Evolutionary conservation across 2,113 vertebrate species (phyloP).

Genomic region (Channa argus): DNA sequence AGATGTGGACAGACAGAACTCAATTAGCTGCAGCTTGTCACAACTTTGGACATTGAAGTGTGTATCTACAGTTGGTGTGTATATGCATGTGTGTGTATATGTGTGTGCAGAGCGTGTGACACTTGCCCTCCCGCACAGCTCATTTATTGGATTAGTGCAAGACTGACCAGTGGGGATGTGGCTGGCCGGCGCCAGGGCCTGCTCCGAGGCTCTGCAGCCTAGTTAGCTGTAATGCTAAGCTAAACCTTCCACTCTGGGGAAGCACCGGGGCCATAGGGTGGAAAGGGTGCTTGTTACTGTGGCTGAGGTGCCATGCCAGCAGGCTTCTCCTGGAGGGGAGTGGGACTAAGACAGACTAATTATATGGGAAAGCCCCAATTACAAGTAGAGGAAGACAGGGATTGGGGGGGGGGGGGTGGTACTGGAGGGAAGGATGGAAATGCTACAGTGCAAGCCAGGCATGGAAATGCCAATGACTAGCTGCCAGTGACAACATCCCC

Average conservation of each 20-base stretch:
- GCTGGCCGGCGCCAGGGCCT: slow-evolving; percentile 66
- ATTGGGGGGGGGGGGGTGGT: slow-evolving; percentile 31
- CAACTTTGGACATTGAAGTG: slow-evolving; percentile 61
- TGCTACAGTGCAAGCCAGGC: slow-evolving; percentile 65
- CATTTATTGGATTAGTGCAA: slow-evolving; percentile 82
- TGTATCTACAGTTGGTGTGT: slow-evolving; percentile 38
- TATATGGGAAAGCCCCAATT: slow-evolving; percentile 77
- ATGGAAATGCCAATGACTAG: slow-evolving; percentile 78
- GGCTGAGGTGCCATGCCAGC: slow-evolving; percentile 61
- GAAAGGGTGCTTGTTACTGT: slow-evolving; percentile 72
- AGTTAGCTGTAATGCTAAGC: slow-evolving; percentile 73
- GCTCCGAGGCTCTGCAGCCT: slow-evolving; percentile 68
- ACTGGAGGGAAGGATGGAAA: slow-evolving; percentile 57
- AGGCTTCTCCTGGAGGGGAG: slow-evolving; percentile 56
- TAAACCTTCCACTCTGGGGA: slow-evolving; percentile 60
- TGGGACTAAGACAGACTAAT: slow-evolving; percentile 61
- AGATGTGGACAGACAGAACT: slow-evolving; percentile 64
- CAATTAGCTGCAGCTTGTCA: slow-evolving; percentile 75
- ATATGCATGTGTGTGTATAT: slow-evolving; percentile 22
- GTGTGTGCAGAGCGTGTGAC: slow-evolving; percentile 56
- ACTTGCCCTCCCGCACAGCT: slow-evolving; percentile 73
- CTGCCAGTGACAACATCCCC: slow-evolving; percentile 75
- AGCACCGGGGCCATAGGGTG: slow-evolving; percentile 39
- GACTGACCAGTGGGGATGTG: slow-evolving; percentile 76
- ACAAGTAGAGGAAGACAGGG: slow-evolving; percentile 62